Percentiles rank a stretch among this genome's conserved stretches.
Evolutionary conservation across 1,140 invertebrate genomes (phyloP).

Genomic region (Bacillus rossius): DNA sequence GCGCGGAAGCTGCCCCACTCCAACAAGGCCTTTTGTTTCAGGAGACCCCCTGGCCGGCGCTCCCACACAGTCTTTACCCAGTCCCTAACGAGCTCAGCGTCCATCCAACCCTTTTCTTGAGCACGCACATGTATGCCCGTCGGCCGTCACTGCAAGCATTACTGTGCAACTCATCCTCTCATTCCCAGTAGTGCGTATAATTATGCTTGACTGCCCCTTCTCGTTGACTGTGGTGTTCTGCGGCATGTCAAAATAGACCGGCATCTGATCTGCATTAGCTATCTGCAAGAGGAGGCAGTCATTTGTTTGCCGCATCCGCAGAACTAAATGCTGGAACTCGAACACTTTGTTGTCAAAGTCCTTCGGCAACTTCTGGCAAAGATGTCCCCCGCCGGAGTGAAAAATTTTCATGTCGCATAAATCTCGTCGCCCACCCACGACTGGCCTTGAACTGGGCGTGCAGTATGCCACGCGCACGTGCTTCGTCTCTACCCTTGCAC

Average conservation of each 20-base stretch:
- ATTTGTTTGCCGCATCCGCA: neutral
- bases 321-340: too few species aligned
- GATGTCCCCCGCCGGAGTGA: too few species aligned
- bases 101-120: conserved; percentile 19
- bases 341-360: too few species aligned
- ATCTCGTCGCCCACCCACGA: too few species aligned
- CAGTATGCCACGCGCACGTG: too few species aligned
- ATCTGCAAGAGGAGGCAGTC: conserved; percentile 3
- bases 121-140: conserved; percentile 10
- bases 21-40: conserved; percentile 11
- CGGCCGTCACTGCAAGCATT: conserved; percentile 8
- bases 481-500: too few species aligned
- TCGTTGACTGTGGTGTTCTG: conserved; percentile 11
- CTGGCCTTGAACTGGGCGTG: too few species aligned
- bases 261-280: conserved; percentile 15
- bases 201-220: conserved; percentile 9
- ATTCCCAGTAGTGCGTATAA: neutral
- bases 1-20: conserved; percentile 11
- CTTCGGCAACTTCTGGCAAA: too few species aligned
- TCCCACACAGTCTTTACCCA: conserved; percentile 17
- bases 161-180: neutral
- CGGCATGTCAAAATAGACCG: conserved; percentile 19
- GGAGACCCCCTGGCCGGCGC: conserved; percentile 9
- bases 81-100: conserved; percentile 4
- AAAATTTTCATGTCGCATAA: too few species aligned